A percentile compares a stretch with the other conserved stretches of the same genome.
These are phyloP conservation scores for Hydrophis major DNA, from an alignment of 2,797 vertebrate genomes.

Conservation along the genomic window DNA sequence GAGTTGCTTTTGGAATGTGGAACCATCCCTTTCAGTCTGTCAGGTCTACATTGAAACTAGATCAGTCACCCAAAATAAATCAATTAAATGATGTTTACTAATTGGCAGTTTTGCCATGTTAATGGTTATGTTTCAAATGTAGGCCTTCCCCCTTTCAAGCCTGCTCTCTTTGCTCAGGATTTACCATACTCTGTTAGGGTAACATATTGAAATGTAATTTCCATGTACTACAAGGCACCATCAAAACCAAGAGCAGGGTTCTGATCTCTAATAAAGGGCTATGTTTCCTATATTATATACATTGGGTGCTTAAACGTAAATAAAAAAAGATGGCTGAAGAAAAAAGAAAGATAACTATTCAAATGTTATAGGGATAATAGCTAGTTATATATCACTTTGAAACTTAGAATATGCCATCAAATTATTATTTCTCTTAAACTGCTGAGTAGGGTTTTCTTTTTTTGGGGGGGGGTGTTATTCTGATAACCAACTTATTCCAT, in stretches of 20 bases:
- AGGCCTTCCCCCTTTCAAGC: not conserved
- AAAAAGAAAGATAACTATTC: not conserved
- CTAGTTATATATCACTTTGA: not conserved
- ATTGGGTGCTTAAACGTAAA: not conserved
- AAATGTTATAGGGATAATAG: not conserved
- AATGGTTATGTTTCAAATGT: not conserved
- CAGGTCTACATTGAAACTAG: not conserved
- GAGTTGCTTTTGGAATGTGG: conserved; percentile 39
- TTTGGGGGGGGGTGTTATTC: not conserved
- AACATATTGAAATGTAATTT: not conserved
- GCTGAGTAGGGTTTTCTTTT: not conserved
- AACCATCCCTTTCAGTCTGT: conserved; percentile 13
- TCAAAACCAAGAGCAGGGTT: not conserved
- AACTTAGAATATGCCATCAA: not conserved
- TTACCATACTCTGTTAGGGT: not conserved
- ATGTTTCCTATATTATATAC: not conserved
- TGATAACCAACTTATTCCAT: not conserved
- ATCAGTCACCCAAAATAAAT: not conserved
- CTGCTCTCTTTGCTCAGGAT: not conserved
- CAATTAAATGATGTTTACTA: not conserved
- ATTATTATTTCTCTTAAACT: not conserved
- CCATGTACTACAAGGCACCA: not conserved
- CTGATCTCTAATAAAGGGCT: not conserved
- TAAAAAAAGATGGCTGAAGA: not conserved
- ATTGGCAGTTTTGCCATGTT: not conserved